Base-by-base conservation (phyloP, 2,888 invertebrate species). In the Blera fallax region DNA sequence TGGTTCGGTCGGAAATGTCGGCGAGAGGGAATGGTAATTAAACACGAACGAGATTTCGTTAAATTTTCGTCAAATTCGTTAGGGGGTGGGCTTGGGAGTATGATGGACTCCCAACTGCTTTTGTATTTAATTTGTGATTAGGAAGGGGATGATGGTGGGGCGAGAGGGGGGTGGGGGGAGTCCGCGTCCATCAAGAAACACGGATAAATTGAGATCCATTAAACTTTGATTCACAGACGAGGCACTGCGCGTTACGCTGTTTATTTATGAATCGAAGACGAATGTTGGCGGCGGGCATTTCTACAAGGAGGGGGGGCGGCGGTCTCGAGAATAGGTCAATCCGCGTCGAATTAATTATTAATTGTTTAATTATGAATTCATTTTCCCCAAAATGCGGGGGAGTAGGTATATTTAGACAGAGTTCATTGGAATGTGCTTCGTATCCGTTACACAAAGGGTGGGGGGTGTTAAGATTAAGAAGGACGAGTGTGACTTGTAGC, bases 11-110 rank as follows among this genome's bases (percentile, higher is more conserved):
- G 11, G 14, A 24, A 64, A 29, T 14, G 74, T 1, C 29, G 24
- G 3, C 29, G 16, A 43, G 21, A 21, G 18, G 65, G 50, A 69
- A 60, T 60, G 78, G 78, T 78, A 78, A 78, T 78, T 78, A 78
- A 78, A 78, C 78, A 70, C 78, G 62, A 78, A 62, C 54, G 62
- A 29, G 78, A 78, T 78, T 69, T 62, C 24, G 69, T 78, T 62
- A 52, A 69, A 69, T 62, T 70, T 62, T 78, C 67, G 58, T 67
- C 67, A 48, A 76, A n/a, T 74, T 65, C 64, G 60, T 62, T 50
- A n/a, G 2, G 64, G 4, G 27, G 54, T 8, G 50, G 34, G 21
- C 40, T 67, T 67, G 50, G 34, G 21, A 24, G 52, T 67, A 21
- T 34, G 34, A 21, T 34, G 40, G 37, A 18, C 58, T n/a, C 37